These are phyloP conservation scores for Drosophila orosa DNA, from an alignment of 1,140 invertebrate genomes.

Conservation along the genomic window DNA sequence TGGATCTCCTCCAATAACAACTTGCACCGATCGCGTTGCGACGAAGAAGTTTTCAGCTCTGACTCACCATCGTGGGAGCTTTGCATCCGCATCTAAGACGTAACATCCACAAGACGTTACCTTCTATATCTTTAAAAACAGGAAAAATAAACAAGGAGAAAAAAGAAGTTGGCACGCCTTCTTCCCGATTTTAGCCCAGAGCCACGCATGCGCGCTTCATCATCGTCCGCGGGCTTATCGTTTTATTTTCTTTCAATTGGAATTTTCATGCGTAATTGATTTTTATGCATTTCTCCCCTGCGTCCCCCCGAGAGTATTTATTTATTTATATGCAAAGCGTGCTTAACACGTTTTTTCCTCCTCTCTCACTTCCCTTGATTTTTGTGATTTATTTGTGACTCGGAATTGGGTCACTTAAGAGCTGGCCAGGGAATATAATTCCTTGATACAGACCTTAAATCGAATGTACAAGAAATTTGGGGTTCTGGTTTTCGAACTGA, in stretches of 20 bases:
- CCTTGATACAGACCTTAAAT: slow-evolving; percentile 19
- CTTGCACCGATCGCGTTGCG: slow-evolving; percentile 37
- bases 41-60: slow-evolving; percentile 35
- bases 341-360: slow-evolving; percentile 59
- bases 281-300: slow-evolving; percentile 59
- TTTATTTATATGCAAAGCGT: slow-evolving; percentile 69
- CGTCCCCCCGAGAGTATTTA: slow-evolving; percentile 6
- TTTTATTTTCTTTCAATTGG: slow-evolving; percentile 34
- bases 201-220: slow-evolving; percentile 43
- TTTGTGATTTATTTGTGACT: slow-evolving; percentile 38
- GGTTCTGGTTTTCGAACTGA: slow-evolving; percentile 5
- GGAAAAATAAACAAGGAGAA: not conserved
- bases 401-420: slow-evolving; percentile 62
- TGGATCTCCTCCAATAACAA: slow-evolving; percentile 27
- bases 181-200: not conserved
- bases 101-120: slow-evolving; percentile 3
- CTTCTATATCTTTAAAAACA: not conserved
- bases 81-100: slow-evolving; percentile 35
- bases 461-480: slow-evolving; percentile 3
- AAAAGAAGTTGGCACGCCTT: slow-evolving; percentile 20
- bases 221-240: slow-evolving; percentile 11
- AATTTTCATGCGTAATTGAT: slow-evolving; percentile 80
- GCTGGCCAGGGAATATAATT: slow-evolving; percentile 16
- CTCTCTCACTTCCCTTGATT: slow-evolving; percentile 6
- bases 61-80: slow-evolving; percentile 39